These are phyloP conservation scores for Plestiodon gilberti DNA, from an alignment of 2,113 vertebrate genomes.

Conservation along the genomic window DNA sequence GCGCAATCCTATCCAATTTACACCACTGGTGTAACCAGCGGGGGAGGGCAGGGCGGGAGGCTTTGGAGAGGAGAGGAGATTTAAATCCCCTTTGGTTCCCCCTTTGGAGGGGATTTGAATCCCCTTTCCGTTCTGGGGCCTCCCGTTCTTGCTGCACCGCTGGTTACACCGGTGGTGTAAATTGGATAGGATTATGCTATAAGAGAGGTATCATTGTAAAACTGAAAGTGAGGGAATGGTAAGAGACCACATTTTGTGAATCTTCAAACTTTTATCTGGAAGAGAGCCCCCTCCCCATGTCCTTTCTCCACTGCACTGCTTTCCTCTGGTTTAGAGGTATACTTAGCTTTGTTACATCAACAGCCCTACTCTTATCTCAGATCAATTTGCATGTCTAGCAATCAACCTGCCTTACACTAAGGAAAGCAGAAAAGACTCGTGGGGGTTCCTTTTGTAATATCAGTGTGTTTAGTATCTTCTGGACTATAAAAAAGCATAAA, in stretches of 20 bases:
- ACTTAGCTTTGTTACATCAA: too few species aligned
- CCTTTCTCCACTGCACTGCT: neutral
- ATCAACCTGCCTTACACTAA: neutral
- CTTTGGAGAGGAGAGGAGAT: too few species aligned
- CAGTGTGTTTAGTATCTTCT: neutral
- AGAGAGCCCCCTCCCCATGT: neutral
- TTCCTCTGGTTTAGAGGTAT: neutral
- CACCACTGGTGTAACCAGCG: too few species aligned
- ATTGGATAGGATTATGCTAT: too few species aligned
- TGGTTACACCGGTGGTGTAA: too few species aligned
- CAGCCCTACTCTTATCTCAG: neutral
- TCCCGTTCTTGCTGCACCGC: too few species aligned
- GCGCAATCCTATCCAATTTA: too few species aligned
- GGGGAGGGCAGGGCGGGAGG: too few species aligned
- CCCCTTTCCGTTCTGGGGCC: too few species aligned
- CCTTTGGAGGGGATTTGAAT: too few species aligned
- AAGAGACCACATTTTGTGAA: neutral
- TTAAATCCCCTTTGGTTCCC: too few species aligned
- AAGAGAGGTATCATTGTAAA: neutral
- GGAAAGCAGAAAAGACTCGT: neutral
- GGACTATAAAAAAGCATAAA: neutral
- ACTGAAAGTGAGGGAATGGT: neutral
- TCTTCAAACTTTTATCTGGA: neutral
- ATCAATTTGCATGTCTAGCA: neutral
- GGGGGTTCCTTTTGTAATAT: too few species aligned